Evolutionary conservation across 35 echinoderm and acorn worm species (phyloP).

Genomic region (Heliocidaris tuberculata): DNA sequence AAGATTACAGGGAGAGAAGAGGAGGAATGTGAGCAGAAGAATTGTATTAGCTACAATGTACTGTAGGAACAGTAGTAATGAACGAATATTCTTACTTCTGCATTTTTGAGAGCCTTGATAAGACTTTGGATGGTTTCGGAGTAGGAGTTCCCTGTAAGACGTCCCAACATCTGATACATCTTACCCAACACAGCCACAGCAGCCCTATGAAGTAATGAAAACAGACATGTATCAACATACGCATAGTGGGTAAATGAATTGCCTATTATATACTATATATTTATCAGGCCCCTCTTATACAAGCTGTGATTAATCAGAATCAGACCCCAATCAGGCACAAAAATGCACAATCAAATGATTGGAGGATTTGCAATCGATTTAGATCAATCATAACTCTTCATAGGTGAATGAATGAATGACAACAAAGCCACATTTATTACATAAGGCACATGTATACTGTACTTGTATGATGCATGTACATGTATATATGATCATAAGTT

Average conservation of each 20-base stretch:
- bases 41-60: no score
- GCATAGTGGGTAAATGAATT: background rate
- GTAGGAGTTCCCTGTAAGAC: slow-evolving; percentile 86
- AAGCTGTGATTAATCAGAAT: no score
- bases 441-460: background rate
- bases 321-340: no score
- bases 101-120: slow-evolving; percentile 96
- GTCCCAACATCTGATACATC: slow-evolving; percentile 92
- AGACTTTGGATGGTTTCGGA: slow-evolving; percentile 91
- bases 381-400: no score
- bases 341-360: no score
- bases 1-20: no score
- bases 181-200: slow-evolving; percentile 86
- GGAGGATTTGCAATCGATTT: no score
- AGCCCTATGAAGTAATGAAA: slow-evolving; percentile 61
- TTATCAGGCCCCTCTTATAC: no score
- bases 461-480: background rate
- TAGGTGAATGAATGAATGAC: background rate
- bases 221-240: background rate
- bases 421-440: background rate
- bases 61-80: background rate
- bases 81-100: slow-evolving; percentile 67
- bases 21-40: no score
- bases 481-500: no score
- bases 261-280: background rate